Evolutionary conservation across 1,140 invertebrate genomes (phyloP), one percentile per base, ranked within the genome.

Genomic region (Drosophila parvula): DNA sequence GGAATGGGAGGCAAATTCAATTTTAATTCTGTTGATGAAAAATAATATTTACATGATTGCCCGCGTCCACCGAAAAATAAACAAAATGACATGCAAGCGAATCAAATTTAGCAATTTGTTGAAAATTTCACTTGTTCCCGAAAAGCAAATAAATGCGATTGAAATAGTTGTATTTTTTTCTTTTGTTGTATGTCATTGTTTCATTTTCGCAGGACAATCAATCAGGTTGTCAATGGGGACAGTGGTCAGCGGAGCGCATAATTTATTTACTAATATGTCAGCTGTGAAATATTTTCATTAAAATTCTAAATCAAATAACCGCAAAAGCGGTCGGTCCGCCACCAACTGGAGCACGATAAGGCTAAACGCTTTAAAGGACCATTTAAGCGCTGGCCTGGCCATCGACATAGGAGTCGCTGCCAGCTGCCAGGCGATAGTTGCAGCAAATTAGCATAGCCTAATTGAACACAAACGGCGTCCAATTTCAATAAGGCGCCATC

Each of bases 391-490:
- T 14, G 28, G 11, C 14, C 6, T 1, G n/a, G 32, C 28, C 48
- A 43, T 14, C 18, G 62, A 22, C 48, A 63, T 41, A 7, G 32
- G 28, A 51, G n/a, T 11, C 28, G 41, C 47, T 14, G 11, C 5
- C 53, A 16, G 16, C 30, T 16, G 45, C 32, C 41, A 34, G 38
- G 56, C 41, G 48, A 40, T 57, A 51, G 64, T 77, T 81, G 59
- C 59, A 61, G 60, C 84, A 89, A 89, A 89, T 89, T 89, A 89
- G 84, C 78, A 89, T 84, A 78, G 81, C 85, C 80, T 89, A 89
- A 89, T 89, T 89, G 84, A 89, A 84, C 84, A 81, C 84, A 89
- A 89, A 84, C 78, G 84, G 84, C 85, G 74, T 89, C 84, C 84
- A 70, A 81, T 89, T 89, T 89, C 84, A 79, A 78, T 79, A 65